A percentile compares a stretch with the other conserved stretches of the same genome.
Evolutionary conservation across 2,888 invertebrate genomes (phyloP).

Genomic region (Orchesella flavescens): DNA sequence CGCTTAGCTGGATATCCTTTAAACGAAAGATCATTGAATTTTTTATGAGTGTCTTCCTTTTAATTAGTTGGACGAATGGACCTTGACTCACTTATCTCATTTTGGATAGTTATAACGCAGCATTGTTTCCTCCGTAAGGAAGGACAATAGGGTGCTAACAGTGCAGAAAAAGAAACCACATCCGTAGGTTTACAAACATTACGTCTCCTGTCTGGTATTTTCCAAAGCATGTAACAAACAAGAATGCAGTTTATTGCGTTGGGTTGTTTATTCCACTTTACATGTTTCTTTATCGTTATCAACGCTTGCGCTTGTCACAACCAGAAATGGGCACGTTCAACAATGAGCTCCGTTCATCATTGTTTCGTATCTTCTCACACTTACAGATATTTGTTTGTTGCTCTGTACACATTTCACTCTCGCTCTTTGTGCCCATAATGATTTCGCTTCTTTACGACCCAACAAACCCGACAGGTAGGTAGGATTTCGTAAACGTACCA

Average conservation of each 20-base stretch:
- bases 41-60: conserved; percentile 7
- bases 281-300: not conserved
- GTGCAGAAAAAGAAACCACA: conserved; percentile 5
- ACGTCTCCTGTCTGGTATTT: not conserved
- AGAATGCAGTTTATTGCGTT: not conserved
- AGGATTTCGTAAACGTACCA: too few relatives aligned
- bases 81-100: conserved; percentile 46
- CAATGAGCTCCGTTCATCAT: conserved; percentile 1
- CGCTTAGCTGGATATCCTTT: too few relatives aligned
- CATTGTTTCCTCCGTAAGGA: conserved; percentile 3
- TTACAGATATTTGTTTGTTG: too few relatives aligned
- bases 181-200: not conserved
- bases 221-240: not conserved
- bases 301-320: not conserved
- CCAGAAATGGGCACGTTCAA: conserved; percentile 3
- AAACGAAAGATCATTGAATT: not conserved
- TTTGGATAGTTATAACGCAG: not conserved
- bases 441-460: too few relatives aligned
- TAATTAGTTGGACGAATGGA: conserved; percentile 22
- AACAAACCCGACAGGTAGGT: too few relatives aligned
- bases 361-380: not conserved
- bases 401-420: too few relatives aligned
- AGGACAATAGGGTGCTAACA: not conserved
- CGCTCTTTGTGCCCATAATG: too few relatives aligned
- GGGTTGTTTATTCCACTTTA: not conserved